These are phyloP conservation scores for Poeciliopsis turrubarensis DNA, from an alignment of 2,113 vertebrate genomes.

Conservation along the genomic window DNA sequence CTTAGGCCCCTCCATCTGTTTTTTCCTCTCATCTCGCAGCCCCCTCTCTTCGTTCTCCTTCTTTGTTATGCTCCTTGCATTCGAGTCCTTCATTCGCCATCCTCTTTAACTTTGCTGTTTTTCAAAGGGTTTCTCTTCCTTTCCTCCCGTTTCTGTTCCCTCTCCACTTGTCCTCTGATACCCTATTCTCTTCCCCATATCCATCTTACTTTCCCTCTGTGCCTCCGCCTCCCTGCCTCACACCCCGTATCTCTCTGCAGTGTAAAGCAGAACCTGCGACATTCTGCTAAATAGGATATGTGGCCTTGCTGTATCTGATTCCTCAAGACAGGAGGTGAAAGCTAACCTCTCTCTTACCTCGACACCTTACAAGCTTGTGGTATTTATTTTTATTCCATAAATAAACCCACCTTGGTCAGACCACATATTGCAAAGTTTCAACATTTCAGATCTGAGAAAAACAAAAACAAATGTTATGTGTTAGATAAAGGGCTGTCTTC, in stretches of 20 bases:
- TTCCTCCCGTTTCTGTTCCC: slow-evolving; percentile 41
- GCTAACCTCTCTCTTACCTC: slow-evolving; percentile 55
- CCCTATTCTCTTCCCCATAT: slow-evolving; percentile 54
- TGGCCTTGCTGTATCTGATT: slow-evolving; percentile 68
- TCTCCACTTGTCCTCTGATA: slow-evolving; percentile 52
- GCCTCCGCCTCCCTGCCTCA: slow-evolving; percentile 7
- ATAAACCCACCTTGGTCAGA: slow-evolving; percentile 46
- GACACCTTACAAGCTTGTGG: slow-evolving; percentile 40
- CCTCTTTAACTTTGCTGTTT: slow-evolving; percentile 61
- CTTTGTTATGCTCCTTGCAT: slow-evolving; percentile 63
- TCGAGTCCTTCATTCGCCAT: slow-evolving; percentile 48
- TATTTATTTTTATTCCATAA: slow-evolving; percentile 62
- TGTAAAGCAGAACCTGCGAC: slow-evolving; percentile 57
- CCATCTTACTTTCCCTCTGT: slow-evolving; percentile 38
- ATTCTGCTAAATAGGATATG: slow-evolving; percentile 63
- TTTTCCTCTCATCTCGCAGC: slow-evolving; percentile 44
- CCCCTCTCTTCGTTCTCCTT: slow-evolving; percentile 54
- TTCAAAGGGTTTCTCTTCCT: slow-evolving; percentile 56
- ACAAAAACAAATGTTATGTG: slow-evolving; percentile 21
- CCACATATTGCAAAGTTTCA: slow-evolving; percentile 37
- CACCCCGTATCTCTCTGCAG: slow-evolving; percentile 35
- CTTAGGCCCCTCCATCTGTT: slow-evolving; percentile 69
- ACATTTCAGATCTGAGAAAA: slow-evolving; percentile 32
- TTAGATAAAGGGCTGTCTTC: slow-evolving; percentile 27
- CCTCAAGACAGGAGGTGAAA: slow-evolving; percentile 57